Base-by-base conservation (phyloP, 1,140 invertebrate species). In the Drosophila sturtevanti region DNA sequence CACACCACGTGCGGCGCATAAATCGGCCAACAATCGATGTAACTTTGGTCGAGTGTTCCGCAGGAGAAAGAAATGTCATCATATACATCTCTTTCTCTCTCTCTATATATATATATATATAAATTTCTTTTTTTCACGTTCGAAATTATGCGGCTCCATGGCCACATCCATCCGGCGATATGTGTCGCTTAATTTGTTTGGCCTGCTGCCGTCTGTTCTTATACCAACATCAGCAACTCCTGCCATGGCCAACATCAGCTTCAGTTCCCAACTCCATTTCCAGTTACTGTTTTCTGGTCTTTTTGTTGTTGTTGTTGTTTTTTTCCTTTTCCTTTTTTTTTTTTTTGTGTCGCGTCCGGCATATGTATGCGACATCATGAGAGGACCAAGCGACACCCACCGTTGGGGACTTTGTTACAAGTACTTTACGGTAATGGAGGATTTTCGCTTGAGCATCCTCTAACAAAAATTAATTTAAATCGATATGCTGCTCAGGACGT, bases 391-490 rank as follows among this genome's bases (percentile, higher is more conserved):
- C 59, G 37, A 77, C 77, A 80, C 79, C 68, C 77, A 80, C 79
- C 68, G 68, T 61, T 68, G 58, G 65, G 69, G 81, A 89, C 85
- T 90, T 91, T 87, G 82, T 91, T 91, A 87, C 89, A 89, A 91
- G 90, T 91, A 91, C 90, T 91, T 91, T 91, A 91, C 90, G 82
- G 86, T 91, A 91, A 91, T 91, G 90, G 90, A 87, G 90, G 90
- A 91, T 91, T 91, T 91, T 89, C 90, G 90, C 80, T 89, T 91
- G 90, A 91, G 90, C 90, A 91, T 91, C 90, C 82, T 91, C 90
- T 90, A 91, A 91, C 90, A 91, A 89, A 91, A 91, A 91, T 91
- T 91, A 91, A 91, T 91, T 91, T 91, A 91, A 91, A 91, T 91
- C 90, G 90, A 91, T 91, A 91, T 91, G 79, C 76, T 81, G 76